phyloP scores from a whole-genome alignment of 1,140 invertebrate genomes.

The Subanguina moxae region DNA sequence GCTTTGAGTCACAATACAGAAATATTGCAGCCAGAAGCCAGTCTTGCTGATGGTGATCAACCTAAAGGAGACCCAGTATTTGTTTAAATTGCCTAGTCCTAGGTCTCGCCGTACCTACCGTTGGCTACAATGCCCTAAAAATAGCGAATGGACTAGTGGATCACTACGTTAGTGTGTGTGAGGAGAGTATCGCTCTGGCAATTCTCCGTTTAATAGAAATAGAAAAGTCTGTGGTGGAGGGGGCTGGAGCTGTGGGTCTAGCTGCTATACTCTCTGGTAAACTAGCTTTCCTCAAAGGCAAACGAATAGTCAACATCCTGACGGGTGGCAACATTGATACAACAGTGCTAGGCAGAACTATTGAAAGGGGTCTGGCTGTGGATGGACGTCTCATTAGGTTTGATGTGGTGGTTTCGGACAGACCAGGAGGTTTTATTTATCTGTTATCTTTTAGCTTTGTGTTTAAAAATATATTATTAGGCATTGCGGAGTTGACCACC shows the following conservation, averaged over 20 bases:
- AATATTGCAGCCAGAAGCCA: conserved; percentile 68
- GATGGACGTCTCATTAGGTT: conserved; percentile 82
- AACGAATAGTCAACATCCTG: conserved; percentile 77
- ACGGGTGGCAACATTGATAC: conserved; percentile 91
- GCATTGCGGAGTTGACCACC: conserved; percentile 78
- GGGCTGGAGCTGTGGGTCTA: conserved; percentile 79
- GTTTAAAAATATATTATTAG: conserved; percentile 60
- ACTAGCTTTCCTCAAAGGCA: conserved; percentile 76
- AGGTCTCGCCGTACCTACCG: conserved; percentile 77
- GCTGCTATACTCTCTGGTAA: conserved; percentile 79
- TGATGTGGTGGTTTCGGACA: conserved; percentile 77
- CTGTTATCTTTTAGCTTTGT: no score
- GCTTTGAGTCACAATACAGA: conserved; percentile 66
- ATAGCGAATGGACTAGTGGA: conserved; percentile 75
- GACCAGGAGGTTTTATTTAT: conserved; percentile 73
- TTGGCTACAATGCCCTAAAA: conserved; percentile 80
- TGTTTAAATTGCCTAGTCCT: neutral
- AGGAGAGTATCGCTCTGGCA: conserved; percentile 74
- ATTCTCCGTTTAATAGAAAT: conserved; percentile 77
- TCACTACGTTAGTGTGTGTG: conserved; percentile 70
- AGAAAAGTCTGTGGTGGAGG: conserved; percentile 84
- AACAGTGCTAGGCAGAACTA: conserved; percentile 77
- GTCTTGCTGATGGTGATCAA: conserved; percentile 75
- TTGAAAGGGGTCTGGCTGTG: conserved; percentile 81
- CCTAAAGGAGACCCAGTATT: neutral